Evolutionary conservation across 2,888 invertebrate genomes (phyloP), one percentile per base, ranked within the genome.

Genomic region (Hemistola chrysoprasaria): DNA sequence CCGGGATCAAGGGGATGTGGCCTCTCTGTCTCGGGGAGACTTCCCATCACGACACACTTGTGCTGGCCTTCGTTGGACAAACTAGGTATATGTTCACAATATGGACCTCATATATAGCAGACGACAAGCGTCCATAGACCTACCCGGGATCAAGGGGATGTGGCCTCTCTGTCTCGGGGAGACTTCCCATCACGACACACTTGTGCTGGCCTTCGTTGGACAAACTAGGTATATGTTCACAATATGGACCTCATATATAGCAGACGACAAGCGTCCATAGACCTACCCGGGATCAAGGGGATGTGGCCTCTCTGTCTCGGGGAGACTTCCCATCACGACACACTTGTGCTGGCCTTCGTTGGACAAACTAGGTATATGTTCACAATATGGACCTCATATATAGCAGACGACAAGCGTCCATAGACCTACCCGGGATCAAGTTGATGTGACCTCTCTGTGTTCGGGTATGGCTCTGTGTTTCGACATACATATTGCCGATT

Each of bases 1-100:
- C 97, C 3, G 98, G 98, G 35, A 98, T 99, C 52, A 98, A 98
- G 87, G 98, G 98, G 49, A 97, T 99, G 93, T 98, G 98, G 98
- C 96, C 98, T 0, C 87, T 99, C n/a, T 81, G 81, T 0, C 65
- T 88, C 1, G 61, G 66, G 83, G 77, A 16, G 91, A 90, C 59
- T 89, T 76, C 16, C 90, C 88, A 98, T 74, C 98, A 99, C 74
- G 98, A 99, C 71, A 97, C 97, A 1, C 87, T 99, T 7, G 97
- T 99, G 0, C 85, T 99, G 29, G 94, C 98, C 1, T 98, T 99
- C 80, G 98, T 98, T n/a, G 98, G 98, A 3, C 98, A 98, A 70
- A 98, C 98, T 0, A 93, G 93, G 93, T 93, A 59, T n/a, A n/a
- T n/a, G n/a, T n/a, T n/a, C n/a, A n/a, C n/a, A n/a, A n/a, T n/a